Base-by-base conservation (phyloP, 2,888 invertebrate species). In the Apocheima hispidaria region DNA sequence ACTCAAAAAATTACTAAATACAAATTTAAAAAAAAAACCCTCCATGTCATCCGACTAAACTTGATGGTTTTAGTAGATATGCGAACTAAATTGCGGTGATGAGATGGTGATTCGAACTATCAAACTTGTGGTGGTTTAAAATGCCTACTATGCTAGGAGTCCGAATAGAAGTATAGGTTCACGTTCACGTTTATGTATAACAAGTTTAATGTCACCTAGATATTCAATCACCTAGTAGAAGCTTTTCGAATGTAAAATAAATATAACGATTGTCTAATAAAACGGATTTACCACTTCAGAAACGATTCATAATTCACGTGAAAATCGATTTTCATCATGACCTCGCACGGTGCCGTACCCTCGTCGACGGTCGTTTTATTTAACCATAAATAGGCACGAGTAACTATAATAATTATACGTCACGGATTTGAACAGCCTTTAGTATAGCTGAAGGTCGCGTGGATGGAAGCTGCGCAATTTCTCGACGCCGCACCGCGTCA, bases 381-480 rank as follows among this genome's bases (percentile, higher is more conserved):
- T 61, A 36, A 59, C 52, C 43, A 48, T 52, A 65, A 59, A 62
- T 20, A 38, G 38, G 38, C 18, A 20, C 38, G 21, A 21, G 20
- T 21, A 26, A 16, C 44, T 7, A 44, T 16, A 16, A 28, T 43
- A 23, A 28, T 18, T n/a, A 41, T 41, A 58, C 60, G 54, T 60
- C 60, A 65, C 44, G 40, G 50, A 55, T 60, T 50, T 54, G 35
- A 64, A 65, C 30, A 57, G 51, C 61, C 61, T 61, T 49, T 59
- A 52, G 49, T 55, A 55, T 14, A 38, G 57, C 44, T 49, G 61
- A 65, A 68, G 65, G 60, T 56, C 56, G 61, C 33, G 35, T 57
- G 51, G 36, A 49, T 53, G 38, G 55, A 48, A 56, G 41, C 56
- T 68, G 60, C 60, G 63, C 59, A 63, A 58, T 65, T 65, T 66